A percentile compares a stretch with the other conserved stretches of the same genome.
These are phyloP conservation scores for Helicoverpa zea DNA, from an alignment of 1,140 invertebrate species.

Conservation along the genomic window DNA sequence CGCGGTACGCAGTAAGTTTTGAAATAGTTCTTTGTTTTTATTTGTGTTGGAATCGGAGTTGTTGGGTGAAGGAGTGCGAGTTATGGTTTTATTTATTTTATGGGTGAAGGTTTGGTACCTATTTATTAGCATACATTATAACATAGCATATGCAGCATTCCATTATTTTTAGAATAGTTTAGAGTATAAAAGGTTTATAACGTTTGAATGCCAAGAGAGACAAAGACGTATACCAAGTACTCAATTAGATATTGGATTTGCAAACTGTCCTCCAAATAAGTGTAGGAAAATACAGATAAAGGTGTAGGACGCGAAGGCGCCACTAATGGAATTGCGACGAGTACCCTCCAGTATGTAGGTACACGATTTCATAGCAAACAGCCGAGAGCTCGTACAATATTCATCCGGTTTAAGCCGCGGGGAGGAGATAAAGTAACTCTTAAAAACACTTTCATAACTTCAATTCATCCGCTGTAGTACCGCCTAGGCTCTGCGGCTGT, in stretches of 20 bases:
- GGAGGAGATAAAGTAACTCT: conserved; percentile 43
- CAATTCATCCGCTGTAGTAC: conserved; percentile 42
- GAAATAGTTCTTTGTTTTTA: too few species aligned
- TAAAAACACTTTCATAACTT: conserved; percentile 49
- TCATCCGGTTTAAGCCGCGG: conserved; percentile 32
- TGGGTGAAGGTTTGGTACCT: neutral
- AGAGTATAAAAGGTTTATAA: too few species aligned
- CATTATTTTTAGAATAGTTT: too few species aligned
- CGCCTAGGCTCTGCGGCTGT: conserved; percentile 13
- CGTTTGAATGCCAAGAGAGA: too few species aligned
- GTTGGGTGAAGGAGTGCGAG: neutral
- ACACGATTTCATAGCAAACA: conserved; percentile 33
- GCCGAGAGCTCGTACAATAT: conserved; percentile 36
- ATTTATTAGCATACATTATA: too few species aligned
- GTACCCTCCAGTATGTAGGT: neutral
- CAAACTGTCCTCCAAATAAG: neutral
- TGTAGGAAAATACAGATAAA: conserved; percentile 6
- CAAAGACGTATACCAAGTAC: too few species aligned
- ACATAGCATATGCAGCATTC: too few species aligned
- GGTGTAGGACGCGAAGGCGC: neutral
- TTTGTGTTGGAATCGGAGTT: too few species aligned
- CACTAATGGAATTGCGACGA: conserved; percentile 30
- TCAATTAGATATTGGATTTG: neutral
- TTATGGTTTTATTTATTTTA: neutral
- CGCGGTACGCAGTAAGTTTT: too few species aligned